Base-by-base conservation (phyloP, 2,888 invertebrate species). In the Parnassius smintheus region DNA sequence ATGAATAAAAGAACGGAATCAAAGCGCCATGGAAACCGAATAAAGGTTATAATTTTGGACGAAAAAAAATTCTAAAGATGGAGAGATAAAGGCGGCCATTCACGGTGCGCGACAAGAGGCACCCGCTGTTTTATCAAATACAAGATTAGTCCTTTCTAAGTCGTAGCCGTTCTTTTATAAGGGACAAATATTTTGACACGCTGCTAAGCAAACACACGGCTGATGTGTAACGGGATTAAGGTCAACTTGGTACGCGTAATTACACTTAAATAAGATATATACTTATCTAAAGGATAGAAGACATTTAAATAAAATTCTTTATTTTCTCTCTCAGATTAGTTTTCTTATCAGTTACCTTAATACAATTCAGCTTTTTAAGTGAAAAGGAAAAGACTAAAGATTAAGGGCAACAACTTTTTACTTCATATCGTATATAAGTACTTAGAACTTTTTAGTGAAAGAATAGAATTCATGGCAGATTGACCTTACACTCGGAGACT, bases 81-180 rank as follows among this genome's bases (percentile, higher is more conserved):
- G 75, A 77, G 76, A 88, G 86, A 88, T 87, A 88, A 86, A 81
- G 83, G 80, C 74, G 76, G 83, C 84, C 86, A 88, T 86, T 86
- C 86, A 85, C 81, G 82, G 77, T 76, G 76, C 80, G 76, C 74
- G 75, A 81, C 78, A 80, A 72, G 79, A 78, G 83, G 85, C 85
- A 85, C 90, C 89, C 90, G 88, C 86, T 87, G 90, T 82, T 90
- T 91, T 90, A 88, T 89, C 88, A 88, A 85, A 89, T 85, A 84
- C 75, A 76, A 85, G 86, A 88, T 90, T 88, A 90, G 83, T 75
- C 79, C 76, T 82, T 81, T 83, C 73, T 74, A 80, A 80, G 82
- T 75, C 79, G 80, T 53, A 77, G 74, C 74, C 75, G 70, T 83
- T 73, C 79, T 82, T 85, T 85, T 80, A 76, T 80, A 75, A 67